Percentiles rank a stretch among this genome's conserved stretches.
These are phyloP conservation scores for Dolichotis patagonum DNA, from an alignment of 2,113 vertebrate species.

Conservation along the genomic window DNA sequence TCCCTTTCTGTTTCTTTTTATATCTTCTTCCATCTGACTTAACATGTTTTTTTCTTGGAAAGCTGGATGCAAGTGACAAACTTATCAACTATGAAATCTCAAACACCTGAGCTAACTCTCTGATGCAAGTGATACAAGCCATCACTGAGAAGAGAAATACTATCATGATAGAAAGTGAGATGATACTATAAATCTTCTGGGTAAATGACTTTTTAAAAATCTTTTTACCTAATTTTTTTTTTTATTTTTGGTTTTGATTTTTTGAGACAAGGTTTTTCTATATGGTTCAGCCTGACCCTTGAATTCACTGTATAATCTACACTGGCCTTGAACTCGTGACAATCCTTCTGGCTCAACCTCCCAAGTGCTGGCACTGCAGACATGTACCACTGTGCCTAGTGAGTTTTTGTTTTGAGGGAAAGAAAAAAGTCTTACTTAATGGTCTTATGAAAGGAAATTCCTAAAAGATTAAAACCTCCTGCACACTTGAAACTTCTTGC, in stretches of 20 bases:
- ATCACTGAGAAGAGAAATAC: neutral
- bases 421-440: neutral
- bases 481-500: neutral
- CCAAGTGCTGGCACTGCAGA: neutral
- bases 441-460: neutral
- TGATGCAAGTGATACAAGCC: neutral
- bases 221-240: neutral
- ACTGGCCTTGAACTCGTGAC: neutral
- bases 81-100: neutral
- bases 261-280: neutral
- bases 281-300: neutral
- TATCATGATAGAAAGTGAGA: neutral
- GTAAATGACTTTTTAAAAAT: conserved; percentile 12
- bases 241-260: neutral
- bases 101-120: neutral
- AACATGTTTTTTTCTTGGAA: neutral
- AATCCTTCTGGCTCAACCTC: neutral
- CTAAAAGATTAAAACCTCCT: neutral
- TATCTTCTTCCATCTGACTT: neutral
- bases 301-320: neutral
- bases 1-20: neutral
- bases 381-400: neutral
- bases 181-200: neutral
- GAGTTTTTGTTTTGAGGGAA: neutral
- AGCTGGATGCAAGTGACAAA: neutral